These are phyloP conservation scores for Carassius auratus DNA, from an alignment of 2,113 vertebrate species.

Conservation along the genomic window DNA sequence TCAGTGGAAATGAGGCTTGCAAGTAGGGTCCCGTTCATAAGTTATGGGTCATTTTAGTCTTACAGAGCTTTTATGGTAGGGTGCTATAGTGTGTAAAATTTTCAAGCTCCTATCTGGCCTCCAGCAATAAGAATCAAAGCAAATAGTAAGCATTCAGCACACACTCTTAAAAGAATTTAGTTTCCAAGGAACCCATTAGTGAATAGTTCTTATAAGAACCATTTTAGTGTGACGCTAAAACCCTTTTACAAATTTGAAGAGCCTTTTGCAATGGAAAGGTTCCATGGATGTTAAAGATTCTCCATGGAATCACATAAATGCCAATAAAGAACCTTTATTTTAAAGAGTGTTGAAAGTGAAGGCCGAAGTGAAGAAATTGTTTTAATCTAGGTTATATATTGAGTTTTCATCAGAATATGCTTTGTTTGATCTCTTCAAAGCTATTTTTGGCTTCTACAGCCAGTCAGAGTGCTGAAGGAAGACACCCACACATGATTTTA, in stretches of 20 bases:
- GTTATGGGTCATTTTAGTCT: constrained; percentile 29
- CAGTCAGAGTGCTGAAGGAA: constrained; percentile 34
- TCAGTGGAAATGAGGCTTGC: constrained; percentile 39
- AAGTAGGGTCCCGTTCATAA: constrained; percentile 12
- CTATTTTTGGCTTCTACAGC: constrained; percentile 31
- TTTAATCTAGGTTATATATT: background rate
- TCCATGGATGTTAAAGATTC: background rate
- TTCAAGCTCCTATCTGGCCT: background rate
- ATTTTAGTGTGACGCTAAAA: background rate
- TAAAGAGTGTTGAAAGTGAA: background rate
- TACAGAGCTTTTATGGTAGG: constrained; percentile 16
- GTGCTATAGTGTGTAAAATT: background rate
- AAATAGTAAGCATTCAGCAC: background rate
- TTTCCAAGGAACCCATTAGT: background rate
- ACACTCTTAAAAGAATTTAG: background rate
- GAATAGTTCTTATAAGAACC: background rate
- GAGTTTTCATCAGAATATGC: background rate
- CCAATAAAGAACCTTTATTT: background rate
- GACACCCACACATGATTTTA: constrained; percentile 35
- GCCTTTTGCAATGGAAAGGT: background rate
- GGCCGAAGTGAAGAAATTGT: background rate
- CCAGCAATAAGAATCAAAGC: background rate
- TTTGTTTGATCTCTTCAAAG: background rate
- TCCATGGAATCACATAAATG: background rate
- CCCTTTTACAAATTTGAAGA: background rate